phyloP scores from a whole-genome alignment of 1,140 invertebrate genomes.

The Heterodera schachtii region DNA sequence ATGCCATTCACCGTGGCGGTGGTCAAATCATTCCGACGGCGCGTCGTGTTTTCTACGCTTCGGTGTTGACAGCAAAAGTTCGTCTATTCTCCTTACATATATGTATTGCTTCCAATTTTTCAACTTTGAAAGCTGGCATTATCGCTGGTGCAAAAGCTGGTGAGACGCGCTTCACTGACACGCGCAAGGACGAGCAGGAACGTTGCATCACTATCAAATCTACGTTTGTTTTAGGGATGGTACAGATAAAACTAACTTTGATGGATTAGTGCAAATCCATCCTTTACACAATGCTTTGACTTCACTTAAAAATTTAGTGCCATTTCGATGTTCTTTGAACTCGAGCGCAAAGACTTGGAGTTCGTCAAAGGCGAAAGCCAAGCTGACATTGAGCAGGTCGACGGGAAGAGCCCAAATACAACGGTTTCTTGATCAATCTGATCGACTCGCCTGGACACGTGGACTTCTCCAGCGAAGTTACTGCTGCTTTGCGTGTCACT shows the following conservation, averaged over 20 bases:
- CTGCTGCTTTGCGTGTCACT: slow-evolving; percentile 95
- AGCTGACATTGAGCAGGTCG: slow-evolving; percentile 70
- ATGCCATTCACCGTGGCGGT: slow-evolving; percentile 99
- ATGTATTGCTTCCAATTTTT: too few species aligned
- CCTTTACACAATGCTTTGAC: too few species aligned
- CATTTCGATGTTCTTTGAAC: slow-evolving; percentile 96
- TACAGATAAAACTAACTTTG: too few species aligned
- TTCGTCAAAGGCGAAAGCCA: slow-evolving; percentile 72
- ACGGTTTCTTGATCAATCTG: slow-evolving; percentile 67
- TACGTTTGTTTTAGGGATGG: too few species aligned
- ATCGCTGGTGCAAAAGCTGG: too few species aligned
- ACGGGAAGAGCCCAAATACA: slow-evolving; percentile 83
- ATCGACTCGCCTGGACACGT: slow-evolving; percentile 70
- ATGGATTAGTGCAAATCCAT: too few species aligned
- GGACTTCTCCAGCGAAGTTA: slow-evolving; percentile 85
- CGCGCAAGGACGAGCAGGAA: too few species aligned
- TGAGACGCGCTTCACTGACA: too few species aligned
- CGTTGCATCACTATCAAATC: too few species aligned
- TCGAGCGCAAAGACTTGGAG: slow-evolving; percentile 80
- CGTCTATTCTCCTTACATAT: background rate
- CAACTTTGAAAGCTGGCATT: too few species aligned
- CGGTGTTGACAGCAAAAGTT: slow-evolving; percentile 80
- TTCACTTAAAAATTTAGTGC: slow-evolving; percentile 73
- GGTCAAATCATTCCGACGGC: slow-evolving; percentile 96
- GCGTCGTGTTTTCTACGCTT: slow-evolving; percentile 93